Evolutionary conservation across 2,888 invertebrate species (phyloP), one percentile per base, ranked within the genome.

Genomic region (Leptinotarsa peninsularis): DNA sequence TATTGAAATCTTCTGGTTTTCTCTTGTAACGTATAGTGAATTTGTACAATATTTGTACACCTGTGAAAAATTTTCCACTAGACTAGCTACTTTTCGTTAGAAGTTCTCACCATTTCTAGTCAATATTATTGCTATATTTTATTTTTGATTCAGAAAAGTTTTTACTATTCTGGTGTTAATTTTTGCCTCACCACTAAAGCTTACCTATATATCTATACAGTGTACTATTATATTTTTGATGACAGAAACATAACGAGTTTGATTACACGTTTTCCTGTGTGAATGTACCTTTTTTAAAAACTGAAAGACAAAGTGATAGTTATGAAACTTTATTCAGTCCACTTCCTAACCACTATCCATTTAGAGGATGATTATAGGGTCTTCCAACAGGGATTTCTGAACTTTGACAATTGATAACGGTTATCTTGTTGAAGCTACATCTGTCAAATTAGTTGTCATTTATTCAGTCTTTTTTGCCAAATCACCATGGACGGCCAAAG

Each of bases 21-120:
- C 71, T 79, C 77, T 76, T 68, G 56, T 71, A 73, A 43, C 23
- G 21, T 67, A 58, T 18, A 63, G 43, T 17, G 23, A 72, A 63
- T 71, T 78, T 81, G 79, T 81, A 80, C 81, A 81, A 81, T 80
- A 81, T 81, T 81, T 81, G 81, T 81, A 81, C 78, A 15, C 66
- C 33, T 66, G 33, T 58, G 49, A 49, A 63, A 70, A 58, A 72
- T 75, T 70, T 50, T 67, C 63, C 66, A 74, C 23, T 52, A 50
- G 63, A 73, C 49, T 70, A 50, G 63, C 33, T 54, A 18, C 60
- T 33, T 52, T 23, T 67, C 52, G 17, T 54, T 49, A 2, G 60
- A 49, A 69, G 13, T 14, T 66, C 18, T 60, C 33, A 60, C 71
- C 66, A 71, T 17, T 43, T 74, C 76, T 74, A 76, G 74, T 74